Evolutionary conservation across 2,888 invertebrate species (phyloP), one percentile per base, ranked within the genome.

Genomic region (Synergus japonicus): DNA sequence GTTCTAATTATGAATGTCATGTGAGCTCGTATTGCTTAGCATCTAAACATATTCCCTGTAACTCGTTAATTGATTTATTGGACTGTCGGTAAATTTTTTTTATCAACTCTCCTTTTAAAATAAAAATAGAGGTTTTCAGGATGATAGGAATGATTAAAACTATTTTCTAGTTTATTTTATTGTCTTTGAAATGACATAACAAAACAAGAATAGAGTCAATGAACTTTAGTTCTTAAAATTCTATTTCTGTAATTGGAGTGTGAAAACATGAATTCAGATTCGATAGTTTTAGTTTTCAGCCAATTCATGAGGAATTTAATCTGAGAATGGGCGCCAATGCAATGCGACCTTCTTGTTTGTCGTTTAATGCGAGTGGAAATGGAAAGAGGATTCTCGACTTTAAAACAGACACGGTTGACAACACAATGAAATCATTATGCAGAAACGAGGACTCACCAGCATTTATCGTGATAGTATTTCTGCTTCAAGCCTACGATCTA

Each of bases 391-490:
- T 37, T 73, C 29, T 73, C 9, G 49, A 37, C 10, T 9, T 49
- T 54, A 73, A 69, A 73, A 73, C 49, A 73, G 49, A 15, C 73
- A 54, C 37, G 66, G 79, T 79, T 81, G 80, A 82, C 81, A 81
- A 78, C 78, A 82, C 83, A 82, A 82, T 81, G 82, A 60, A 82
- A 82, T 82, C 82, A 79, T 81, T 82, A 82, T 80, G 83, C 81
- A 83, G 79, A 79, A 81, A 76, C 79, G 46, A 66, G 79, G 67
- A 79, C 81, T 81, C 78, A 76, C 60, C 79, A 78, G 79, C 66
- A 77, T 82, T 81, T 77, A 82, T 81, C 81, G 81, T 83, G 76
- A 76, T 81, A 15, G 37, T 29, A 60, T 73, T 73, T 49, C 49
- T 37, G 29, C 37, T 13, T 69, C 0, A 69, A 69, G 29, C 15